Evolutionary conservation across 2,797 vertebrate genomes (phyloP).

Genomic region (Anomalospiza imberbis): DNA sequence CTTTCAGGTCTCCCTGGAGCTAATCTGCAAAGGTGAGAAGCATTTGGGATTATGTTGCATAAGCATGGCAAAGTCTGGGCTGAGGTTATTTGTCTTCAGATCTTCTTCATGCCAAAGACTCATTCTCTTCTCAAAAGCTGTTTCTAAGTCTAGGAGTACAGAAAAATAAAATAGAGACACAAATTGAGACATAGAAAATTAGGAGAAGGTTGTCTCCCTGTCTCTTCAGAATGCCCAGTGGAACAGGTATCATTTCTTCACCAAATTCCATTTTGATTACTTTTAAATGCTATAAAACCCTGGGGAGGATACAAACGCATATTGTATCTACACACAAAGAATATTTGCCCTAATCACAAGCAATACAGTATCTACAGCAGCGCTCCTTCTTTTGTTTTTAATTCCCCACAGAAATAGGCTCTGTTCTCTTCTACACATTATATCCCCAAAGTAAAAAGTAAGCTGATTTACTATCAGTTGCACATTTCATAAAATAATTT

Average conservation of each 20-base stretch:
- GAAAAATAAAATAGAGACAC: neutral
- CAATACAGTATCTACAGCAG: neutral
- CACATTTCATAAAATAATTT: neutral
- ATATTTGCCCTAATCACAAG: neutral
- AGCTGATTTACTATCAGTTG: neutral
- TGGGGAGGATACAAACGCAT: neutral
- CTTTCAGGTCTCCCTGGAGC: neutral
- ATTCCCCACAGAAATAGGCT: neutral
- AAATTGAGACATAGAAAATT: neutral
- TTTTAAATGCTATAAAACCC: neutral
- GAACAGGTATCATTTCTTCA: neutral
- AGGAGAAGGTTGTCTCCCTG: neutral
- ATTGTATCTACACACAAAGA: neutral
- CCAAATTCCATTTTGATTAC: conserved; percentile 19
- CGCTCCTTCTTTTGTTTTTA: neutral
- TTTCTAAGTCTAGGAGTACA: neutral
- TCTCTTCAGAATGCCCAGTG: neutral
- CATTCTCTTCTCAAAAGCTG: neutral
- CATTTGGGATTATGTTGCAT: neutral
- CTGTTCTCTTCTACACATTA: neutral
- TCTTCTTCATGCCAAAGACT: neutral
- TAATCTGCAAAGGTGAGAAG: neutral
- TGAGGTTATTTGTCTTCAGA: neutral
- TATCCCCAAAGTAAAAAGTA: neutral
- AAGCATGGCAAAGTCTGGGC: neutral